These are phyloP conservation scores for Alectura lathami DNA, from an alignment of 2,113 vertebrate species.

Conservation along the genomic window DNA sequence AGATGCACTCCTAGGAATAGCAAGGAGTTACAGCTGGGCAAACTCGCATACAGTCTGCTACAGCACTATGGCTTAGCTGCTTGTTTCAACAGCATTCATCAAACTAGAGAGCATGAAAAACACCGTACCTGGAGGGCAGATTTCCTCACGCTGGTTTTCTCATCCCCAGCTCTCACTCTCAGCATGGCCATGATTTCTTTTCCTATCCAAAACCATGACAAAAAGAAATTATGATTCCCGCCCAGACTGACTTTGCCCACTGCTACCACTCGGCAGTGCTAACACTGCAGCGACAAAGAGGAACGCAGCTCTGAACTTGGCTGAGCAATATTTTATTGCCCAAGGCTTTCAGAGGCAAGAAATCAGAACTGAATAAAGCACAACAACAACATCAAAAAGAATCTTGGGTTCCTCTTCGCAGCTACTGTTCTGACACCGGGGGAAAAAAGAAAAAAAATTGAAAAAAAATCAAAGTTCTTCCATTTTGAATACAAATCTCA, in stretches of 20 bases:
- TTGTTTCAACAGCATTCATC: background rate
- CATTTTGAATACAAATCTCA: background rate
- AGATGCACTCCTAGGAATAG: background rate
- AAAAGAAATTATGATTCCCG: background rate
- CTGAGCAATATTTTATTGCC: background rate
- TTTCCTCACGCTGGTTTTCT: conserved; percentile 89
- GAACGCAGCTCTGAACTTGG: background rate
- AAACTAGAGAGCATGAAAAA: background rate
- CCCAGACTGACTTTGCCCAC: background rate
- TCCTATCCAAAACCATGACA: conserved; percentile 59
- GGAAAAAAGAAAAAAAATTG: too few relatives aligned
- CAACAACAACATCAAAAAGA: background rate
- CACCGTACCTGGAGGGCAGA: conserved; percentile 88
- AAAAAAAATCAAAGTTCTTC: background rate
- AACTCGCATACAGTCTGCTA: background rate
- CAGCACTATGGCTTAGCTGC: background rate
- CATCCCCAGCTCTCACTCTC: conserved; percentile 78
- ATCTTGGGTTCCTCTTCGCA: background rate
- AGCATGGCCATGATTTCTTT: conserved; percentile 82
- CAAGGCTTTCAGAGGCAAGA: background rate
- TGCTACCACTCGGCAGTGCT: background rate
- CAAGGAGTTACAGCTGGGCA: conserved; percentile 12
- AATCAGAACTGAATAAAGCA: background rate
- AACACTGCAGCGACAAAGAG: background rate
- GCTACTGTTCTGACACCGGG: background rate